A percentile compares a stretch with the other conserved stretches of the same genome.
Evolutionary conservation across 2,888 invertebrate species (phyloP).

Genomic region (Rhorus exstirpatorius): DNA sequence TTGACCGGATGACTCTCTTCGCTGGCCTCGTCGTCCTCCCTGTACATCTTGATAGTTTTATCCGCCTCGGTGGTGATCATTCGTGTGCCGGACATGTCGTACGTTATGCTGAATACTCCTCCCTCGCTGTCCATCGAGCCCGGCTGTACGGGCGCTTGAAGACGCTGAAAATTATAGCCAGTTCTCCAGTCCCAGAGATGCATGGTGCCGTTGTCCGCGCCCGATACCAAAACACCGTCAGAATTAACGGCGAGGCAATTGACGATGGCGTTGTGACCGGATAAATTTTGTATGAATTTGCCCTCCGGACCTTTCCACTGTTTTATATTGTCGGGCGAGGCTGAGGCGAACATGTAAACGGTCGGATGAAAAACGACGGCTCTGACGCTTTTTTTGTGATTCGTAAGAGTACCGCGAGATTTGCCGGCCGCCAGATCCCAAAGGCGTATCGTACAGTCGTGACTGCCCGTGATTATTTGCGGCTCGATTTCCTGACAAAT

Average conservation of each 20-base stretch:
- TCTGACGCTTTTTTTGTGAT: slow-evolving; percentile 98
- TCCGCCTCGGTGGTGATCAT: slow-evolving; percentile 99
- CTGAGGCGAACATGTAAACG: slow-evolving; percentile 97
- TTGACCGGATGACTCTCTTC: slow-evolving; percentile 98
- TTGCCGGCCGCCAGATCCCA: slow-evolving; percentile 99
- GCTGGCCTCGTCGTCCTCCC: slow-evolving; percentile 98
- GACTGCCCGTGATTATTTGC: slow-evolving; percentile 96
- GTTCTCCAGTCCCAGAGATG: slow-evolving; percentile 99
- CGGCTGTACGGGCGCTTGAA: slow-evolving; percentile 97
- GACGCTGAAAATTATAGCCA: slow-evolving; percentile 98
- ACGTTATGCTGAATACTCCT: slow-evolving; percentile 98
- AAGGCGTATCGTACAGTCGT: slow-evolving; percentile 98
- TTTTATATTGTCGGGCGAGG: slow-evolving; percentile 99
- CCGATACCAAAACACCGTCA: slow-evolving; percentile 98
- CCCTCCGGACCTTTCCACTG: slow-evolving; percentile 99
- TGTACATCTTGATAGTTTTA: slow-evolving; percentile 99
- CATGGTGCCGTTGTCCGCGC: slow-evolving; percentile 99
- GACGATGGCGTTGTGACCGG: slow-evolving; percentile 98
- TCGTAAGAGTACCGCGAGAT: slow-evolving; percentile 97
- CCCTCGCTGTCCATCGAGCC: slow-evolving; percentile 99
- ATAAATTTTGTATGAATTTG: slow-evolving; percentile 98
- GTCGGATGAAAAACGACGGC: slow-evolving; percentile 93
- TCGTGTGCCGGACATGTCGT: slow-evolving; percentile 97
- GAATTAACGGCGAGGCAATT: slow-evolving; percentile 98
- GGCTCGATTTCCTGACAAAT: slow-evolving; percentile 97